Evolutionary conservation across 2,888 invertebrate genomes (phyloP).

Genomic region (Dyspetes luteomarginatus): DNA sequence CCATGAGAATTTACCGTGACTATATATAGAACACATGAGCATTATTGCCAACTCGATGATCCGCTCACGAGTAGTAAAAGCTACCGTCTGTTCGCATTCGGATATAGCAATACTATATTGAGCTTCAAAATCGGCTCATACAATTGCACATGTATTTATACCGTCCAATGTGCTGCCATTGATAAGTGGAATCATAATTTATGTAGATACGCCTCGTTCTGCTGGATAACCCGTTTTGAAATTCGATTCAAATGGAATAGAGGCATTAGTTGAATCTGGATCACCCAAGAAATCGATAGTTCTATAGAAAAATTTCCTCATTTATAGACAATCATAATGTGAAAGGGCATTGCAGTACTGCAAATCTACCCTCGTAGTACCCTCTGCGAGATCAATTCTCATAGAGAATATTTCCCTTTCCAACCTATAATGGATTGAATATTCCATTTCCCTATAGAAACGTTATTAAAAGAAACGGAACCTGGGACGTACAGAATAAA

Average conservation of each 20-base stretch:
- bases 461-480: too few relatives aligned
- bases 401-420: too few relatives aligned
- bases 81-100: background rate
- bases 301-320: background rate
- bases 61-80: background rate
- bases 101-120: background rate
- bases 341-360: background rate
- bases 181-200: conserved; percentile 17
- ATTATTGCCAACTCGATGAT: background rate
- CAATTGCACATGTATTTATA: background rate
- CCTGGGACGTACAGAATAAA: too few relatives aligned
- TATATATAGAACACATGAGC: background rate
- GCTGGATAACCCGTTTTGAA: conserved; percentile 26
- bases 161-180: background rate
- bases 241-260: conserved; percentile 23
- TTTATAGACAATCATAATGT: background rate
- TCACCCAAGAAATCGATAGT: background rate
- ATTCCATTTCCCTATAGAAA: too few relatives aligned
- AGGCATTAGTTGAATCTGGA: background rate
- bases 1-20: background rate
- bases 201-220: conserved; percentile 35
- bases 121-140: background rate
- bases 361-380: too few relatives aligned
- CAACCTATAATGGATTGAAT: too few relatives aligned
- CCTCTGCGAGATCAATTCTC: too few relatives aligned